These are phyloP conservation scores for Muricea muricata DNA, from an alignment of 92 coral and sea anemone species.

Conservation along the genomic window DNA sequence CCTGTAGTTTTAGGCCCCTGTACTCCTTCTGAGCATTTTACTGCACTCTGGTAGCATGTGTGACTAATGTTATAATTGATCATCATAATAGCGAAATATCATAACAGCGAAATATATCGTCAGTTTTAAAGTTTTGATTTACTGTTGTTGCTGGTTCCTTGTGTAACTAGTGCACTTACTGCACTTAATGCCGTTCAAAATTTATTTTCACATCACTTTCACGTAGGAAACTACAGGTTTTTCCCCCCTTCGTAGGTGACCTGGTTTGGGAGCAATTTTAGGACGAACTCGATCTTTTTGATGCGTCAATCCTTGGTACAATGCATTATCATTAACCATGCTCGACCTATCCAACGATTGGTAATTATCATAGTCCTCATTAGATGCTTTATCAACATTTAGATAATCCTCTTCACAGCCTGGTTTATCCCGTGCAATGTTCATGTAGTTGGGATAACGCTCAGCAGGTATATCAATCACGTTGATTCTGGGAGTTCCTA, in stretches of 20 bases:
- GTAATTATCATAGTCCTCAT: background rate
- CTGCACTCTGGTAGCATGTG: too few species aligned
- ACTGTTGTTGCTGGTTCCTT: too few species aligned
- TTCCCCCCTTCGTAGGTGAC: background rate
- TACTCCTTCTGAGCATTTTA: too few species aligned
- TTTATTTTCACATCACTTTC: background rate
- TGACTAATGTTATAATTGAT: too few species aligned
- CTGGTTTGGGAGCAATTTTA: background rate
- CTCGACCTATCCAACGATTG: background rate
- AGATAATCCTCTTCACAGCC: background rate
- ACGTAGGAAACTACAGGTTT: background rate
- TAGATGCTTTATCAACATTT: background rate
- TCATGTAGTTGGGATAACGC: background rate
- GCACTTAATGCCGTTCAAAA: background rate
- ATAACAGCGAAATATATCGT: too few species aligned
- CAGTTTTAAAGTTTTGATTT: too few species aligned
- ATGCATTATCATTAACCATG: background rate
- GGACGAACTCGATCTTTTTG: background rate
- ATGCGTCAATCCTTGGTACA: background rate
- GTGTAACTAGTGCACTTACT: too few species aligned
- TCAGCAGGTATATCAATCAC: background rate
- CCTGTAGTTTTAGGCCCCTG: too few species aligned
- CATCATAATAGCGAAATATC: too few species aligned
- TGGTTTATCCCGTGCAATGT: background rate
- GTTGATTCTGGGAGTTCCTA: background rate